A percentile compares a stretch with the other conserved stretches of the same genome.
phyloP scores from a whole-genome alignment of 2,797 vertebrate species.

The Luscinia megarhynchos region DNA sequence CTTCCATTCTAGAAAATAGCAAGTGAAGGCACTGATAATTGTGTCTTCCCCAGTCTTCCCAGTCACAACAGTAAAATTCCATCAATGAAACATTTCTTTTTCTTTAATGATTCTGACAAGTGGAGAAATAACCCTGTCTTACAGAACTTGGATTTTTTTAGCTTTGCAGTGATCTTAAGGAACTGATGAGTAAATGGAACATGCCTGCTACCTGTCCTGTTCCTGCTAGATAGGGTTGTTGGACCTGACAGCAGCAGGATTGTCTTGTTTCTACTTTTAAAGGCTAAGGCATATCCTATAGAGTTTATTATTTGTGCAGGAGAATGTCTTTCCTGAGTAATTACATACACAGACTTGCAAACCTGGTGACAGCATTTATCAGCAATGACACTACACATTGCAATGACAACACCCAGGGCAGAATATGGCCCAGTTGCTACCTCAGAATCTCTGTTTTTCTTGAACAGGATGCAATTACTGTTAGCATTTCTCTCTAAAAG shows the following conservation, averaged over 20 bases:
- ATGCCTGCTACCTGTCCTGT: background rate
- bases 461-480: background rate
- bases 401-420: background rate
- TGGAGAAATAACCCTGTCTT: background rate
- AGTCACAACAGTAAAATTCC: background rate
- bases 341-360: background rate
- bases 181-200: background rate
- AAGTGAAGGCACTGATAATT: background rate
- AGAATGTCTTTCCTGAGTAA: background rate
- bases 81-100: background rate
- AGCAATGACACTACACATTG: background rate
- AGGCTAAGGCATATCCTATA: background rate
- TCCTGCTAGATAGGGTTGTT: background rate
- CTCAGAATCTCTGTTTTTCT: background rate
- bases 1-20: background rate
- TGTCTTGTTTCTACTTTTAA: background rate
- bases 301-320: background rate
- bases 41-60: background rate
- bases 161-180: background rate
- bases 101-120: background rate
- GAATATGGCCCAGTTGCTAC: background rate
- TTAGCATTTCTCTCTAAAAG: background rate
- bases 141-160: background rate
- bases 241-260: background rate
- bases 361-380: background rate